phyloP scores from a whole-genome alignment of 1,140 invertebrate species.

The Oryctes rhinoceros region DNA sequence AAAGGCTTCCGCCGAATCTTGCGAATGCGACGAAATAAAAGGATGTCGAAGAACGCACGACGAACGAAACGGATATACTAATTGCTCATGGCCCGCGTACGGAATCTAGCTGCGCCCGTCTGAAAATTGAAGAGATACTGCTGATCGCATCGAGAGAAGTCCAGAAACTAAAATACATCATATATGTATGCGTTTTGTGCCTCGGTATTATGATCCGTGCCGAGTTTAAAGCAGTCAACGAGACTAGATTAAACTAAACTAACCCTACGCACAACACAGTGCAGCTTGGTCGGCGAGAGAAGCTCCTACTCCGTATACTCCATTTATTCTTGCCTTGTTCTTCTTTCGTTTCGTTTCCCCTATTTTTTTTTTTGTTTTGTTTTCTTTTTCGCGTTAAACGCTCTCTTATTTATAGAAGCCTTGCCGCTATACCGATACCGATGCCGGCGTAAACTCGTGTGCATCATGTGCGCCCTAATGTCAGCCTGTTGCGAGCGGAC shows the following conservation, averaged over 20 bases:
- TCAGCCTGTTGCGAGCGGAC: neutral
- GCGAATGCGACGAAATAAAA: neutral
- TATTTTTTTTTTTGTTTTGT: neutral
- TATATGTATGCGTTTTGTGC: neutral
- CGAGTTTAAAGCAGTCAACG: neutral
- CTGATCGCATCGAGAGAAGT: neutral
- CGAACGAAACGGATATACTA: neutral
- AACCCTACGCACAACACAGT: conserved; percentile 8
- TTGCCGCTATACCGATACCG: neutral
- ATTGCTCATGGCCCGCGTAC: neutral
- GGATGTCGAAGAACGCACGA: neutral
- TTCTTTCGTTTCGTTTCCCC: neutral
- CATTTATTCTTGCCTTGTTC: neutral
- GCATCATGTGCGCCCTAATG: neutral
- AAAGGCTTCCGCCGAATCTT: too few species aligned
- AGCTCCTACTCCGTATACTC: conserved; percentile 14
- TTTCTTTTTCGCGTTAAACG: conserved; percentile 7
- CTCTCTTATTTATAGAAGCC: conserved; percentile 17
- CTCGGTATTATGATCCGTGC: neutral
- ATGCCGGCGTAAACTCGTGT: neutral
- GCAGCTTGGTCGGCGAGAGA: neutral
- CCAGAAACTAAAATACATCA: conserved; percentile 24
- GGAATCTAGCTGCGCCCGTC: neutral
- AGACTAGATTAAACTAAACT: conserved; percentile 29
- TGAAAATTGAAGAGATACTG: neutral